A percentile compares a stretch with the other conserved stretches of the same genome.
Evolutionary conservation across 2,888 invertebrate species (phyloP).

Genomic region (Listrodromus nycthemerus): DNA sequence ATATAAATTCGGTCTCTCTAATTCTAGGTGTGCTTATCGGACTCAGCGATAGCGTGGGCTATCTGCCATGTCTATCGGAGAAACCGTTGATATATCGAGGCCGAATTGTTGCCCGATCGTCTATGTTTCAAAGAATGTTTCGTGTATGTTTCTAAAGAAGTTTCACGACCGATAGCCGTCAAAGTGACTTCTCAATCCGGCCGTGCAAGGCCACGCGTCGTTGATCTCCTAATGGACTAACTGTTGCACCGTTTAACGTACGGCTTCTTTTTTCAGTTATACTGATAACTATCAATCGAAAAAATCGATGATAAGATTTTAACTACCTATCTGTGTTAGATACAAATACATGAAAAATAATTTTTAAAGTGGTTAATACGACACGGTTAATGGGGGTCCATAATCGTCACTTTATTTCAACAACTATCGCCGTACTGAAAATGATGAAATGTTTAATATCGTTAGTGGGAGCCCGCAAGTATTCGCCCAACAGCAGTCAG

Average conservation of each 20-base stretch:
- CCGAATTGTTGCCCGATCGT: constrained; percentile 29
- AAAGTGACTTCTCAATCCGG: constrained; percentile 31
- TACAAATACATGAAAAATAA: too few relatives aligned
- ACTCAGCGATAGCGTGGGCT: not conserved
- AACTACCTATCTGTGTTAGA: too few relatives aligned
- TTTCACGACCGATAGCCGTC: constrained; percentile 37
- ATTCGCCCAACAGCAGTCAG: too few relatives aligned
- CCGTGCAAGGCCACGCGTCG: constrained; percentile 32
- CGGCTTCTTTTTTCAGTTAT: not conserved
- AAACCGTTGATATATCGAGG: constrained; percentile 35
- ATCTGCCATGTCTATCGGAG: not conserved
- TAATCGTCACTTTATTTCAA: too few relatives aligned
- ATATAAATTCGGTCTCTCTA: not conserved
- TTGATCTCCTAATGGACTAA: constrained; percentile 20
- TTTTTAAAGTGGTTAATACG: too few relatives aligned
- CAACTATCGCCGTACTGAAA: too few relatives aligned
- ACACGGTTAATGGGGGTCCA: too few relatives aligned
- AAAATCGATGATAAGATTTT: too few relatives aligned
- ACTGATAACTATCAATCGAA: not conserved
- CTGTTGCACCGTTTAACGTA: constrained; percentile 11
- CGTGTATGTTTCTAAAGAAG: constrained; percentile 5
- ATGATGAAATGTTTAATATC: too few relatives aligned
- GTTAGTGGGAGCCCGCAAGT: too few relatives aligned
- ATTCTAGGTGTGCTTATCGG: constrained; percentile 16
- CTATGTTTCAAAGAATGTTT: not conserved